These are phyloP conservation scores for Amyelois transitella DNA, from an alignment of 1,140 invertebrate genomes.

Conservation along the genomic window DNA sequence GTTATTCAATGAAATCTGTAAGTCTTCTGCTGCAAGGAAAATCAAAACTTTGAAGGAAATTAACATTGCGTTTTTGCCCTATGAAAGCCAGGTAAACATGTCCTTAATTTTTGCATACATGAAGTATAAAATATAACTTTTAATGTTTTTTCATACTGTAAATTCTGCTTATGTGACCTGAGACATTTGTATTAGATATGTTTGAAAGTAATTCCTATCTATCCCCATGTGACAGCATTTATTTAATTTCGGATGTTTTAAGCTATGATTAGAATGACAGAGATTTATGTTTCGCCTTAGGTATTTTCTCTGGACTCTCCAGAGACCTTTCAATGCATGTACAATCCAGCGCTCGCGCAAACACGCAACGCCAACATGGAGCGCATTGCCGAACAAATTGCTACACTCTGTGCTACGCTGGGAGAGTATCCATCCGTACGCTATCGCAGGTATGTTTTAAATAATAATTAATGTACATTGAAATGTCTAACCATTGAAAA, in stretches of 20 bases:
- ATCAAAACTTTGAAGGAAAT: constrained; percentile 99
- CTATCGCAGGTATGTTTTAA: constrained; percentile 85
- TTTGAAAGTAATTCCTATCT: too few relatives aligned
- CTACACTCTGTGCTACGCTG: constrained; percentile 98
- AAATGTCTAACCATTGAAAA: neutral
- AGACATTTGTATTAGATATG: neutral
- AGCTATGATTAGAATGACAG: too few relatives aligned
- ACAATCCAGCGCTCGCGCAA: constrained; percentile 89
- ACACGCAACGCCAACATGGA: constrained; percentile 89
- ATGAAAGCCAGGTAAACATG: constrained; percentile 93
- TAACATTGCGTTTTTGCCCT: constrained; percentile 99
- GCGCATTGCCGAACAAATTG: constrained; percentile 98
- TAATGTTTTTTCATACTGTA: too few relatives aligned
- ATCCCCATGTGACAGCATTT: neutral
- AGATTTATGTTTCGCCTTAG: too few relatives aligned
- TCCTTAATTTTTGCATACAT: neutral
- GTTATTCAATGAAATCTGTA: constrained; percentile 97
- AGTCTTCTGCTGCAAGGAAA: constrained; percentile 94
- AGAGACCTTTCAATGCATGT: constrained; percentile 97
- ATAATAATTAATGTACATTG: neutral
- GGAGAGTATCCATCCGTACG: constrained; percentile 99
- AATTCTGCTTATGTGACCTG: too few relatives aligned
- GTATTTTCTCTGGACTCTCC: constrained; percentile 97
- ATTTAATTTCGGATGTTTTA: constrained; percentile 15
- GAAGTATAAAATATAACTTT: too few relatives aligned